Evolutionary conservation across 2,113 vertebrate genomes (phyloP), one percentile per base, ranked within the genome.

Genomic region (Mustela lutreola): DNA sequence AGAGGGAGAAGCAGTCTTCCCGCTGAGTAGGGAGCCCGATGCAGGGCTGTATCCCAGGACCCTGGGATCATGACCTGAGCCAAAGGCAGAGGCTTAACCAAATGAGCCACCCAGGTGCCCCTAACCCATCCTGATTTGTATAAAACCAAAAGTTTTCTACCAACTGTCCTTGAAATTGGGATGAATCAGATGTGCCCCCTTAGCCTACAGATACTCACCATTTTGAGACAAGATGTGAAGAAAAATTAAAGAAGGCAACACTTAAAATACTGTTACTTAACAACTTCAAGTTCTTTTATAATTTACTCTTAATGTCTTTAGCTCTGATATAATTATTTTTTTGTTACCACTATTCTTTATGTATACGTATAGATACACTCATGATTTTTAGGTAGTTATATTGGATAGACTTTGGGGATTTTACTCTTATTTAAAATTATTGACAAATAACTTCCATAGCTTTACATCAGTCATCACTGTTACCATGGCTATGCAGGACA

Each of bases 401-500:
- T 39, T 67, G 24, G 36, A 21, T 86, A 75, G 39, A 81, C 70
- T 73, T 33, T 70, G 31, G 15, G 14, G 2, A 65, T 36, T 91
- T 89, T 79, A 82, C 88, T 81, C 62, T 86, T 94, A 79, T 63
- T 95, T 86, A 89, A 26, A 45, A 63, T 83, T 94, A 95, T 91
- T 95, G 75, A 80, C 42, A 81, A 95, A 85, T 45, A 67, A 67
- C 22, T 82, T 76, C 21, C 45, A 1, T 45, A 53, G 78, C 28
- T 84, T 90, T 89, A 39, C 18, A 53, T 75, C 79, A 21, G 26
- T 58, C 26, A 87, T 86, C 84, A 65, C 24, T 83, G 18, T 18
- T 58, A 67, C 21, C 56, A 76, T 62, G 45, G 24, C 91, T 76
- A 88, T 39, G 2, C 33, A 70, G 95, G 11, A 67, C 58, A 48